Evolutionary conservation across 1,140 invertebrate genomes (phyloP).

Genomic region (Rhizoglyphus robini): DNA sequence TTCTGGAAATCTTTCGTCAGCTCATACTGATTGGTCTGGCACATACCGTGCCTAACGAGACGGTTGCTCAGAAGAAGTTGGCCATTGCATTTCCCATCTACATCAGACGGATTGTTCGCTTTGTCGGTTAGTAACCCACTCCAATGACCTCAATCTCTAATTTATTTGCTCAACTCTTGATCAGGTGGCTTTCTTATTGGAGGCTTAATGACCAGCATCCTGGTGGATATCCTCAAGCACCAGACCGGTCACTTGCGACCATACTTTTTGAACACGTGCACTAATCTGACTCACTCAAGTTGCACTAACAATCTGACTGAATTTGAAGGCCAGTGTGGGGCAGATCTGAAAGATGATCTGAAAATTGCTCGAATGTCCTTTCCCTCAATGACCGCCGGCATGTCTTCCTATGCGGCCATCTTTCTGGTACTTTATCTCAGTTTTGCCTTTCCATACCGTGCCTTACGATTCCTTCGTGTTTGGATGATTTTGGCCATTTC

Average conservation of each 20-base stretch:
- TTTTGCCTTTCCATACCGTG: conserved; percentile 8
- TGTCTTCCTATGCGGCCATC: conserved; percentile 18
- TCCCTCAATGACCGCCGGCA: conserved; percentile 18
- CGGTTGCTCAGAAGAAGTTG: not conserved
- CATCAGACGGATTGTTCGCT: not conserved
- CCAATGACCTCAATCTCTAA: no score
- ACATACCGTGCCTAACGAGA: not conserved
- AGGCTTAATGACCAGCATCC: conserved; percentile 20
- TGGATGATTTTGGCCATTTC: not conserved
- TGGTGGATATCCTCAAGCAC: conserved; percentile 21
- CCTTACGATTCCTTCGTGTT: conserved; percentile 14
- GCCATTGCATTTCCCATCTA: not conserved
- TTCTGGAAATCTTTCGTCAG: not conserved
- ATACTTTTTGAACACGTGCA: conserved; percentile 21
- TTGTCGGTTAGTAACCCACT: no score
- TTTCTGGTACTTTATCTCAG: conserved; percentile 21
- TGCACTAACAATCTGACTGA: not conserved
- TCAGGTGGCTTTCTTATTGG: conserved; percentile 22
- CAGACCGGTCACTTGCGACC: conserved; percentile 20
- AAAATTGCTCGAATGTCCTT: conserved; percentile 19
- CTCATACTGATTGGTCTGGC: not conserved
- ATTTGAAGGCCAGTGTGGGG: not conserved
- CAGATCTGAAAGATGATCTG: no score
- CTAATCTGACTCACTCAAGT: not conserved
- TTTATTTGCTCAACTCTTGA: conserved; percentile 9